Conservation (phyloP, 2,888 invertebrate genomes). For the Drosophila lutescens region DNA sequence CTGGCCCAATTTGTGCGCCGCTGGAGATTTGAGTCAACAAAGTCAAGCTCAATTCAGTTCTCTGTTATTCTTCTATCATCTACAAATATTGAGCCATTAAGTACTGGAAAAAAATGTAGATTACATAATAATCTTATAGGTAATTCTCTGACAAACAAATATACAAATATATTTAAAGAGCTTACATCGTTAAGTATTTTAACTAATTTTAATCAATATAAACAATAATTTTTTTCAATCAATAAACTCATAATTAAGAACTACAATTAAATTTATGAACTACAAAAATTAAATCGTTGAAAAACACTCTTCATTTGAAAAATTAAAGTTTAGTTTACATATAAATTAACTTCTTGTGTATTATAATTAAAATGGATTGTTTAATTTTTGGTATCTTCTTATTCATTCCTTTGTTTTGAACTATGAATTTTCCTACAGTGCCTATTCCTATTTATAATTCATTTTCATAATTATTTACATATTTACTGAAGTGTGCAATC, state of each 20-base stretch:
- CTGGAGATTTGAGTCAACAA: conserved; percentile 51
- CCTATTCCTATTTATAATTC: conserved; percentile 22
- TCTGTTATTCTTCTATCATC: conserved; percentile 13
- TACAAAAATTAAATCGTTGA: too few relatives aligned
- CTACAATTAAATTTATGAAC: too few relatives aligned
- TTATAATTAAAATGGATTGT: too few relatives aligned
- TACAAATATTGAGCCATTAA: conserved; percentile 19
- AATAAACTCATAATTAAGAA: too few relatives aligned
- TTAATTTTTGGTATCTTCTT: too few relatives aligned
- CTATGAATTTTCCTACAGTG: conserved; percentile 3
- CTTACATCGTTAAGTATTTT: neutral
- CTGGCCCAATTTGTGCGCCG: conserved; percentile 65
- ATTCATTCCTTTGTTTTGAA: too few relatives aligned
- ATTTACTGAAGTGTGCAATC: conserved; percentile 52
- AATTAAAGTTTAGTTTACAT: too few relatives aligned
- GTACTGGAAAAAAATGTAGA: neutral
- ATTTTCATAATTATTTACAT: conserved; percentile 58
- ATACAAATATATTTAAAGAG: neutral
- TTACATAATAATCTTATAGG: neutral
- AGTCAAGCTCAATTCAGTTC: conserved; percentile 43
- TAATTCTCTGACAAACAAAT: neutral
- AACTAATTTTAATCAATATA: neutral
- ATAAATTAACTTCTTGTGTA: too few relatives aligned
- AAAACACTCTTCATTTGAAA: too few relatives aligned
- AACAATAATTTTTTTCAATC: neutral